These are phyloP conservation scores for Brachyistius frenatus DNA, from an alignment of 2,113 vertebrate genomes.

Conservation along the genomic window DNA sequence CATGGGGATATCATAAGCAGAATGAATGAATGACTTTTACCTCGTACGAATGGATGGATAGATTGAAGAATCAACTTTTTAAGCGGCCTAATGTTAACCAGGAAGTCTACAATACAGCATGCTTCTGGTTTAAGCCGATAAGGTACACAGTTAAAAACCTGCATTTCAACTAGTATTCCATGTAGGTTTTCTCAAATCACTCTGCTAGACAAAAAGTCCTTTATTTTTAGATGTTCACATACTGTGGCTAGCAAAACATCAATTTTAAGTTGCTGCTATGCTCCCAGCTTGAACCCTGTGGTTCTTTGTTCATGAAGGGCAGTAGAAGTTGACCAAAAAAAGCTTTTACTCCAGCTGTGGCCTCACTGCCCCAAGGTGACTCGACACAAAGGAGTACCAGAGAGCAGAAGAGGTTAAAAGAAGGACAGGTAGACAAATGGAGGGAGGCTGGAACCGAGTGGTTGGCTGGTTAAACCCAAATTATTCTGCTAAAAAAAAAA, in stretches of 20 bases:
- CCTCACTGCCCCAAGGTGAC: conserved; percentile 48
- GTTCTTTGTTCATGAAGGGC: conserved; percentile 35
- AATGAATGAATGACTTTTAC: not conserved
- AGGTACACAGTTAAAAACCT: too few species aligned
- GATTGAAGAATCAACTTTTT: too few species aligned
- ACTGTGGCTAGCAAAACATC: not conserved
- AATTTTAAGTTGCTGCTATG: not conserved
- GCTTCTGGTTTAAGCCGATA: too few species aligned
- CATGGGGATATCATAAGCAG: not conserved
- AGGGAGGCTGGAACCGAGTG: not conserved
- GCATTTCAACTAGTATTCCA: too few species aligned
- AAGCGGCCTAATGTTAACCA: too few species aligned
- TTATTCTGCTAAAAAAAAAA: conserved; percentile 4
- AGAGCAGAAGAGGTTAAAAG: conserved; percentile 21
- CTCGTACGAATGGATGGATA: too few species aligned
- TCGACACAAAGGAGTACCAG: conserved; percentile 33
- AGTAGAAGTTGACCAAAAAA: conserved; percentile 26
- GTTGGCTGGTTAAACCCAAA: conserved; percentile 18
- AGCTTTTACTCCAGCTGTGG: conserved; percentile 39
- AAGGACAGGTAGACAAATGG: conserved; percentile 9
- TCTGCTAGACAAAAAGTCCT: not conserved
- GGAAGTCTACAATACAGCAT: too few species aligned
- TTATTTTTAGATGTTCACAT: not conserved
- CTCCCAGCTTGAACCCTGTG: not conserved
- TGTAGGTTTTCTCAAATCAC: not conserved